Conservation (phyloP, 2,797 vertebrate species). For the Tapera naevia region DNA sequence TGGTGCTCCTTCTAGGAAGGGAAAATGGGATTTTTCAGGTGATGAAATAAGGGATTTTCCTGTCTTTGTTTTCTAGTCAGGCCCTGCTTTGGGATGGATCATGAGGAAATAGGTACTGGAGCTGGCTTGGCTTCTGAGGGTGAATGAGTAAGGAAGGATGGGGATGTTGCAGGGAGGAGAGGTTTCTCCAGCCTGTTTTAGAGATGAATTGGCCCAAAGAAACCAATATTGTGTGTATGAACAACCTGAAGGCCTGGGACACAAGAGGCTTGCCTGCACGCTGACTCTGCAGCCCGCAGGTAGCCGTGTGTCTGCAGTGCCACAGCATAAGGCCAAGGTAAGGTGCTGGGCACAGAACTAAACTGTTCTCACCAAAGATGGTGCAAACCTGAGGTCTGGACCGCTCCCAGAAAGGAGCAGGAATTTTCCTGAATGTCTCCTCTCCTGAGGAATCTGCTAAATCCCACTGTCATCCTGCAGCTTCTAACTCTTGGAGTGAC, state of each 20-base stretch:
- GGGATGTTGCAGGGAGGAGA: background rate
- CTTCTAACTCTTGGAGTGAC: background rate
- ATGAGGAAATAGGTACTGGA: background rate
- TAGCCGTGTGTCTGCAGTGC: background rate
- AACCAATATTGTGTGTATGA: background rate
- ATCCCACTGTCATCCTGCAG: rapidly evolving
- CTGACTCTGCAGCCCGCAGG: rapidly evolving
- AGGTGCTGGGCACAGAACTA: background rate
- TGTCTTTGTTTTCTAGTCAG: background rate
- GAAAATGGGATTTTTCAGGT: background rate
- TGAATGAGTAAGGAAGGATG: background rate
- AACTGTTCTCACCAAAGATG: background rate
- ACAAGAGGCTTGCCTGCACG: background rate
- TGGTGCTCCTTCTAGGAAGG: background rate
- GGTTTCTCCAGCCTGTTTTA: background rate
- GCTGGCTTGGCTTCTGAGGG: background rate
- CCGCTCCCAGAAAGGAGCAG: background rate
- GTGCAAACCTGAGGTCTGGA: background rate
- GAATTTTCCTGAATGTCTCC: background rate
- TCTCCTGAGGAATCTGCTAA: background rate
- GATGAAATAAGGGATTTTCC: background rate
- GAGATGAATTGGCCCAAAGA: background rate
- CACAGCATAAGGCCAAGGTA: background rate
- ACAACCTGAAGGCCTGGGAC: rapidly evolving
- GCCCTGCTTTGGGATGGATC: background rate